phyloP scores from a whole-genome alignment of 2,797 vertebrate genomes.

The Silurus lanzhouensis region DNA sequence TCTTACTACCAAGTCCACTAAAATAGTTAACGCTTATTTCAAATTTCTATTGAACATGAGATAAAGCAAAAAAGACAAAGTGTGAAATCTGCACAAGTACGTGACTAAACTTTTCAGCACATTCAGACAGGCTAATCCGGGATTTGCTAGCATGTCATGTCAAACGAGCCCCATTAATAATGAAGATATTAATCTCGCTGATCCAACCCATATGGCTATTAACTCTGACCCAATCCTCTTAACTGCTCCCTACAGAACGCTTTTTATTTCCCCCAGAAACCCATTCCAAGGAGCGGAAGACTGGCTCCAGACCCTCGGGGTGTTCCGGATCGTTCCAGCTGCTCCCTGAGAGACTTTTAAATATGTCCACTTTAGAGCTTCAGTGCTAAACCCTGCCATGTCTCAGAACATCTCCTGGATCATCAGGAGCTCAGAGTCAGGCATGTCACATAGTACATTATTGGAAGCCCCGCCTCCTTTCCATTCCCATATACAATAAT shows the following conservation, averaged over 20 bases:
- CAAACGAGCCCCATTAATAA: slow-evolving; percentile 34
- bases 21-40: background rate
- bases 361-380: background rate
- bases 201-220: slow-evolving; percentile 45
- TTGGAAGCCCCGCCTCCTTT: background rate
- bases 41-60: background rate
- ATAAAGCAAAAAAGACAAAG: background rate
- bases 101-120: slow-evolving; percentile 17
- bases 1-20: background rate
- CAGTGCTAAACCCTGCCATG: background rate
- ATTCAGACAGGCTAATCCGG: slow-evolving; percentile 25
- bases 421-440: background rate
- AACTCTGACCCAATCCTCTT: slow-evolving; percentile 57
- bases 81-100: background rate
- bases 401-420: background rate
- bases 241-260: slow-evolving; percentile 48
- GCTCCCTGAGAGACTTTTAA: background rate
- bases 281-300: slow-evolving; percentile 30
- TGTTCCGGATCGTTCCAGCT: slow-evolving; percentile 4
- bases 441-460: background rate
- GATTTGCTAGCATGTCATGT: slow-evolving; percentile 1
- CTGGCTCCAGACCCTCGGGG: background rate
- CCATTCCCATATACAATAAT: background rate
- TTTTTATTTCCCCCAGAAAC: slow-evolving; percentile 54
- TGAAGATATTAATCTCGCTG: slow-evolving; percentile 49